Evolutionary conservation across 1,140 invertebrate species (phyloP), one percentile per base, ranked within the genome.

Genomic region (Pachypsylla venusta): DNA sequence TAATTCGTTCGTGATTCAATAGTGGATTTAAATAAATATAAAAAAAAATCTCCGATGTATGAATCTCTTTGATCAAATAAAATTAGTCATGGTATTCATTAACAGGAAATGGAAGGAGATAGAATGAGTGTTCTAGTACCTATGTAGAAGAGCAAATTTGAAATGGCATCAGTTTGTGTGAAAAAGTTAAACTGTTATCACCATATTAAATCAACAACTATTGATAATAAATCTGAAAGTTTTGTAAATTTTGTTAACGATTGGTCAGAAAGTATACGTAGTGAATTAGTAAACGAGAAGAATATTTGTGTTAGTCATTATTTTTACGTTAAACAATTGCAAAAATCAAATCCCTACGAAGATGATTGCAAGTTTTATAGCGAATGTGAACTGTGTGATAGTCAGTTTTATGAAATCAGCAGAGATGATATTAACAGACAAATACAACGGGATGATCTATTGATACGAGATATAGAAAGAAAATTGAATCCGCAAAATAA

Each of bases 361-460:
- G 42, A 48, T 22, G 42, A 48, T 22, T 48, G 42, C 22, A 7
- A n/a, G 5, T 48, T 19, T 19, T 48, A 48, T 48, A 48, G 42
- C 22, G 42, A 48, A 48, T 48, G 42, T 48, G 42, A 48, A 48
- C 4, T 19, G n/a, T 48, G 22, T 22, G 42, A 48, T n/a, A 48
- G 42, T 3, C 4, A 7, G 16, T 48, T 48, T 7, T 48, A 4
- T n/a, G 7, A 48, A 19, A 48, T 10, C 16, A 48, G 42, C 16
- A 4, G 22, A 4, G 7, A 48, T 19, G 4, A 48, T 19, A n/a
- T 48, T 7, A 19, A 10, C 42, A 4, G 3, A 19, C 42, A 19
- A 48, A 3, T 19, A 7, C 22, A 48, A 7, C 16, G 42, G 5
- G 42, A 48, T 48, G 22, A n/a, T 48, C 42, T 48, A 19, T 22